Evolutionary conservation across 2,113 vertebrate species (phyloP).

Genomic region (Mastomys coucha): DNA sequence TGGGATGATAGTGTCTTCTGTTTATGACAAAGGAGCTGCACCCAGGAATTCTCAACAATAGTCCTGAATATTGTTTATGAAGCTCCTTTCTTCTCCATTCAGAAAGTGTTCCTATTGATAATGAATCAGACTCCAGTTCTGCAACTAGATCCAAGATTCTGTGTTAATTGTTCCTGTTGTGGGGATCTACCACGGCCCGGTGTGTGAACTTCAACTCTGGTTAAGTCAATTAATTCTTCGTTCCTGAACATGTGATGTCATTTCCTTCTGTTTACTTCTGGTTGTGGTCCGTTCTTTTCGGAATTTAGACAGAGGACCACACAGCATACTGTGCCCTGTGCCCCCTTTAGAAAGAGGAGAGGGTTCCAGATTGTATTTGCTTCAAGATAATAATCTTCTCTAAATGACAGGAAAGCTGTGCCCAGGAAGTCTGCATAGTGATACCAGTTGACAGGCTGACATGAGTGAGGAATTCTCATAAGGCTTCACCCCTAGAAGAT

Average conservation of each 20-base stretch:
- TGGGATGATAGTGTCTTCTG: neutral
- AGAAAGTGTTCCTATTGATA: neutral
- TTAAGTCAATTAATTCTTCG: neutral
- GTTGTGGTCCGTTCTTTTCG: neutral
- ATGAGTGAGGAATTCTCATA: no score
- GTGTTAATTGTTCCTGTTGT: neutral
- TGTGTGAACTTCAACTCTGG: neutral
- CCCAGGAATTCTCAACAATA: neutral
- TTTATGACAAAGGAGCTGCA: neutral
- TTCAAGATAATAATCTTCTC: neutral
- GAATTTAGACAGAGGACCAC: neutral
- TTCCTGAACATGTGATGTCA: neutral
- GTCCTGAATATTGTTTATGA: neutral
- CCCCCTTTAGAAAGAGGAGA: slow-evolving; percentile 20
- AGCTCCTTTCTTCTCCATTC: neutral
- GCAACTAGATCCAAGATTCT: neutral
- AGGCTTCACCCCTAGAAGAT: neutral
- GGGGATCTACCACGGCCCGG: neutral
- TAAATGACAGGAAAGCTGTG: neutral
- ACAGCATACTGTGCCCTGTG: neutral
- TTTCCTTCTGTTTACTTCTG: neutral
- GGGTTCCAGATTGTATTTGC: neutral
- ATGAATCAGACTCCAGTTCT: slow-evolving; percentile 7
- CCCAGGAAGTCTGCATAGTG: neutral
- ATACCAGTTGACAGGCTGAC: no score